These are phyloP conservation scores for Spheniscus humboldti DNA, from an alignment of 2,797 vertebrate species.

Conservation along the genomic window DNA sequence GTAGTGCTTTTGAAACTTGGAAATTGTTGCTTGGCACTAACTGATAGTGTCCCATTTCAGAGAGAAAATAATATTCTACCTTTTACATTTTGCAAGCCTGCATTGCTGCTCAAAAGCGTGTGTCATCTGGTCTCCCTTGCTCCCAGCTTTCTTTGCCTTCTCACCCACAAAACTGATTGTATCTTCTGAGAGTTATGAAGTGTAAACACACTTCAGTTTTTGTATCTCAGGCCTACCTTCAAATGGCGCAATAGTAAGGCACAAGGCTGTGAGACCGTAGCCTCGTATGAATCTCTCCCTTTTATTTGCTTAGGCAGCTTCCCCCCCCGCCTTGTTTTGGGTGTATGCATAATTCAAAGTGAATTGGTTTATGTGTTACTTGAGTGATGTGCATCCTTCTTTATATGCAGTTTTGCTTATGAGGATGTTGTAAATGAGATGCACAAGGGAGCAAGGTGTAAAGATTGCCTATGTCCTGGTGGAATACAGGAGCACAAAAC, in stretches of 20 bases:
- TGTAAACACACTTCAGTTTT: neutral
- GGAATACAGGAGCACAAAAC: neutral
- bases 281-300: neutral
- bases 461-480: neutral
- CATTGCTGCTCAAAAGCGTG: accelerated
- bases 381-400: neutral
- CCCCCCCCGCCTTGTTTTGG: neutral
- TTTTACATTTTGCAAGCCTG: neutral
- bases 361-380: neutral
- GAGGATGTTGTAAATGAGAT: neutral
- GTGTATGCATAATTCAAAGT: neutral
- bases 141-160: neutral
- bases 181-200: neutral
- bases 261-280: neutral
- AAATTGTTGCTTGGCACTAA: neutral
- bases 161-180: neutral
- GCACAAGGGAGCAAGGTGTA: neutral
- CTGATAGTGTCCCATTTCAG: neutral
- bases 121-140: neutral
- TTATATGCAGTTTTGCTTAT: neutral
- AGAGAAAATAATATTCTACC: neutral
- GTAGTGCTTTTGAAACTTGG: neutral
- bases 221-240: neutral
- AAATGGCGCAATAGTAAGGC: neutral
- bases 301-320: neutral